These are phyloP conservation scores for Lamellibrachia satsuma DNA, from an alignment of 2,888 invertebrate genomes.

Conservation along the genomic window DNA sequence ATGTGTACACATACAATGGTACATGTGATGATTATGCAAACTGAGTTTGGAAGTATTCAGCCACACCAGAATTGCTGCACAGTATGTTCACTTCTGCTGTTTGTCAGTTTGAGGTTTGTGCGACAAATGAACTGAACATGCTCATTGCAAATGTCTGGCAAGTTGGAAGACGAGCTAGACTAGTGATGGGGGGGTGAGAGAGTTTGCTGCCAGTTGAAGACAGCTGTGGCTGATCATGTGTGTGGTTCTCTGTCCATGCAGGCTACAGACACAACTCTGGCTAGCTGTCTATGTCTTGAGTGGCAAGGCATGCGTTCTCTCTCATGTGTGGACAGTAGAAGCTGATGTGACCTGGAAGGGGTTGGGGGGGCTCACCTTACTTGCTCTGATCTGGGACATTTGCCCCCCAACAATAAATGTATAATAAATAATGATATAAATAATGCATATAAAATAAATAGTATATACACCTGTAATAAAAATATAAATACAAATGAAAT, in stretches of 20 bases:
- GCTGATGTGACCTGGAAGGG: neutral
- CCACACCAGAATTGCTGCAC: neutral
- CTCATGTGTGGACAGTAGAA: neutral
- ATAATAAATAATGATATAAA: too few relatives aligned
- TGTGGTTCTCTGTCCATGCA: neutral
- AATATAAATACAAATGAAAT: too few relatives aligned
- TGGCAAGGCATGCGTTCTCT: neutral
- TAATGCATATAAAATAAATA: too few relatives aligned
- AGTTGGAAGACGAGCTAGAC: neutral
- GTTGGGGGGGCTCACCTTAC: neutral
- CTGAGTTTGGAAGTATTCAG: neutral
- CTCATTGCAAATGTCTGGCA: neutral
- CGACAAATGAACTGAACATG: neutral
- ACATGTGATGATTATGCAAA: neutral
- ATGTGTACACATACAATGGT: too few relatives aligned
- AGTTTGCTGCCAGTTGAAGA: neutral
- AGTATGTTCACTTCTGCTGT: neutral
- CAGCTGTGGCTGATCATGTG: conserved; percentile 7
- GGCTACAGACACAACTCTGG: neutral
- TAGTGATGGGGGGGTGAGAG: neutral
- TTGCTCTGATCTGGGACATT: too few relatives aligned
- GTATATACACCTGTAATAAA: too few relatives aligned
- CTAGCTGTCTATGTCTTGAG: neutral
- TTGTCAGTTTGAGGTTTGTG: neutral
- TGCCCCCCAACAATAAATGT: too few relatives aligned